Conservation (phyloP, 2,797 vertebrate genomes). For the Karalla daura region DNA sequence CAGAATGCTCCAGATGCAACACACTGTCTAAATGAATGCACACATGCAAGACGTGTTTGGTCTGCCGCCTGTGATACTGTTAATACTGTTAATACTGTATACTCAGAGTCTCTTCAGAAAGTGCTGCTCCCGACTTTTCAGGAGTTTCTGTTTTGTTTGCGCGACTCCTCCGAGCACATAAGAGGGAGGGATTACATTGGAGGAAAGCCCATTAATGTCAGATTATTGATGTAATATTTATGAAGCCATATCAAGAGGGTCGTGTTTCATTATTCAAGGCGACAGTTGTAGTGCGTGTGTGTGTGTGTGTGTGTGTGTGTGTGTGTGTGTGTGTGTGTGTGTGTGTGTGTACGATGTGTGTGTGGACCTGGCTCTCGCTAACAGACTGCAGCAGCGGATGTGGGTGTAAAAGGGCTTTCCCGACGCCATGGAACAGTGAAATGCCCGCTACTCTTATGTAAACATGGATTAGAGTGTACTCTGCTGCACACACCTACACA, state of each 20-base stretch:
- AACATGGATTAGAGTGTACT: slow-evolving; percentile 60
- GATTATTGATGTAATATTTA: slow-evolving; percentile 86
- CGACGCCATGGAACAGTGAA: slow-evolving; percentile 57
- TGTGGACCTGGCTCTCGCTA: slow-evolving; percentile 59
- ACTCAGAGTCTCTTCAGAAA: slow-evolving; percentile 1
- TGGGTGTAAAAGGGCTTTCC: slow-evolving; percentile 85
- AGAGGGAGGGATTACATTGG: slow-evolving; percentile 54
- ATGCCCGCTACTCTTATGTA: slow-evolving; percentile 62
- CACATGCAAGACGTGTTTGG: not conserved
- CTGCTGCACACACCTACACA: slow-evolving; percentile 54
- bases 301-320: slow-evolving; percentile 35
- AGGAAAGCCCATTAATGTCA: slow-evolving; percentile 78
- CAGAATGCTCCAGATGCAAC: not conserved
- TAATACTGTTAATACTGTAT: not conserved
- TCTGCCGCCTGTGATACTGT: not conserved
- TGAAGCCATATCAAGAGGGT: slow-evolving; percentile 80
- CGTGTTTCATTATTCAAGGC: slow-evolving; percentile 82
- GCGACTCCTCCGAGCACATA: slow-evolving; percentile 54
- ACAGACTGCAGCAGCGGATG: slow-evolving; percentile 71
- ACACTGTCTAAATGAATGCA: not conserved
- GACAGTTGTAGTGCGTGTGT: slow-evolving; percentile 32
- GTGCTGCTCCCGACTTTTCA: slow-evolving; percentile 32
- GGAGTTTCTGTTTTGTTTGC: slow-evolving; percentile 56
- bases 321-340: slow-evolving; percentile 15
- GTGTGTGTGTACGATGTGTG: no score